phyloP scores from a whole-genome alignment of 1,140 invertebrate genomes.

The Manduca sexta region DNA sequence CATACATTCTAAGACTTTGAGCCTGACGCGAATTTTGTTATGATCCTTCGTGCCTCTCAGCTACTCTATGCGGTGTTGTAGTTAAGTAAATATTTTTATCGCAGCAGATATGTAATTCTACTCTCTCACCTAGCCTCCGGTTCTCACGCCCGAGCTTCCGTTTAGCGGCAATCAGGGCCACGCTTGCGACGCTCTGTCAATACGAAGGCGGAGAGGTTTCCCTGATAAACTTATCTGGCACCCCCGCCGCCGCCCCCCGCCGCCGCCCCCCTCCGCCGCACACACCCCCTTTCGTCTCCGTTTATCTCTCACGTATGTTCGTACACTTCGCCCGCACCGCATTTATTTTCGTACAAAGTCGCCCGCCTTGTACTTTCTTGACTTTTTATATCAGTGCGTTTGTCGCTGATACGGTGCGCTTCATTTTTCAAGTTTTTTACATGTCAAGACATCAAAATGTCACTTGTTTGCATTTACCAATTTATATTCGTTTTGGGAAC shows the following conservation, averaged over 20 bases:
- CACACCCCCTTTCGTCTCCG: slow-evolving; percentile 37
- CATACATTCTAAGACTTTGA: neutral
- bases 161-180: slow-evolving; percentile 64
- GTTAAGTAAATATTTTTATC: slow-evolving; percentile 1
- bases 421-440: slow-evolving; percentile 15
- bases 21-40: neutral
- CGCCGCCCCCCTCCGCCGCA: slow-evolving; percentile 19
- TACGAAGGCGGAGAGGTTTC: slow-evolving; percentile 63
- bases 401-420: slow-evolving; percentile 14
- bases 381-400: slow-evolving; percentile 30
- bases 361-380: slow-evolving; percentile 29
- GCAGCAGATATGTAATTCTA: slow-evolving; percentile 24
- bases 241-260: slow-evolving; percentile 23
- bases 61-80: slow-evolving; percentile 15
- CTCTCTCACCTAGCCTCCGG: slow-evolving; percentile 47
- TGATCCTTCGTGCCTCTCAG: too few species aligned
- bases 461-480: slow-evolving; percentile 16
- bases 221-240: slow-evolving; percentile 68
- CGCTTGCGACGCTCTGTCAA: slow-evolving; percentile 63
- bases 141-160: slow-evolving; percentile 53
- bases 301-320: slow-evolving; percentile 58
- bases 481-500: slow-evolving; percentile 43
- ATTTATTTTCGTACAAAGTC: slow-evolving; percentile 33
- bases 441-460: slow-evolving; percentile 15
- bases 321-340: slow-evolving; percentile 34